These are phyloP conservation scores for Carcina quercana DNA, from an alignment of 2,888 invertebrate species.

Conservation along the genomic window DNA sequence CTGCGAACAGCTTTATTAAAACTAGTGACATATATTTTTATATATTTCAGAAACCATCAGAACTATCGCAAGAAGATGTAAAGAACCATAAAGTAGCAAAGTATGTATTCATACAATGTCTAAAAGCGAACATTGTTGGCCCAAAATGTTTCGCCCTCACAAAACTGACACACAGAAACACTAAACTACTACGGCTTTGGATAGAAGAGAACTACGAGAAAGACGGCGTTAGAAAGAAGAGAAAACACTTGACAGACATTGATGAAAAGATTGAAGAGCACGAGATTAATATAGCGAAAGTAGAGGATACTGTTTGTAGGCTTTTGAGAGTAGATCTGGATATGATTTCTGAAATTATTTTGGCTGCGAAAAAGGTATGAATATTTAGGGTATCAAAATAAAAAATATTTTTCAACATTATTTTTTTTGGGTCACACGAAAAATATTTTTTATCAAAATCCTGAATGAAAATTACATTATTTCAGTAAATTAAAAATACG, in stretches of 20 bases:
- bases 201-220: slow-evolving; percentile 50
- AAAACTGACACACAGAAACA: slow-evolving; percentile 40
- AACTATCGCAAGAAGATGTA: slow-evolving; percentile 34
- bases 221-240: slow-evolving; percentile 26
- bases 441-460: too few relatives aligned
- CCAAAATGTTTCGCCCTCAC: slow-evolving; percentile 52
- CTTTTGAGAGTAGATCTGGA: slow-evolving; percentile 48
- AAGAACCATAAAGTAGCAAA: slow-evolving; percentile 42
- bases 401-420: too few relatives aligned
- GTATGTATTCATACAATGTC: slow-evolving; percentile 41
- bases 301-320: slow-evolving; percentile 47
- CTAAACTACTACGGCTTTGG: slow-evolving; percentile 46
- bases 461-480: too few relatives aligned
- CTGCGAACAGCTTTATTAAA: not conserved
- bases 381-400: too few relatives aligned
- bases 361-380: slow-evolving; percentile 60
- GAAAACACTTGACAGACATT: slow-evolving; percentile 13
- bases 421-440: too few relatives aligned
- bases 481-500: not conserved
- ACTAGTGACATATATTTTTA: too few relatives aligned
- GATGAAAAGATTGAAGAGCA: slow-evolving; percentile 23
- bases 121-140: slow-evolving; percentile 53
- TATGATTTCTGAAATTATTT: slow-evolving; percentile 49
- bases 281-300: slow-evolving; percentile 25
- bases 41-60: slow-evolving; percentile 43